A percentile compares a stretch with the other conserved stretches of the same genome.
phyloP scores from a whole-genome alignment of 2,797 vertebrate genomes.

The Gymnoscopelus microlampas region DNA sequence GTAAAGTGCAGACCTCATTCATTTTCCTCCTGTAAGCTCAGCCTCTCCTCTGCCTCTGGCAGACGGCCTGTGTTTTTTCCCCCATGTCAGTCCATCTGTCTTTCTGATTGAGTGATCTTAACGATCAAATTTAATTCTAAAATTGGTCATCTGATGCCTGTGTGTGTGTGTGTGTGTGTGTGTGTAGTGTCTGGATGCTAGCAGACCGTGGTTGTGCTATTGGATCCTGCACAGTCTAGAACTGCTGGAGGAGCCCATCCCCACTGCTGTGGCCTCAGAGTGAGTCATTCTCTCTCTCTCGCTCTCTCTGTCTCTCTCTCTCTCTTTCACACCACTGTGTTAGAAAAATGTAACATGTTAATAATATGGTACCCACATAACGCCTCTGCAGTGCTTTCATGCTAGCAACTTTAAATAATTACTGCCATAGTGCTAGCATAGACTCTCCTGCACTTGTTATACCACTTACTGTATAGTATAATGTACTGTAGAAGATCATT shows the following conservation, averaged over 20 bases:
- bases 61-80: neutral
- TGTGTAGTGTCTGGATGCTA: conserved; percentile 90
- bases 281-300: conserved; percentile 74
- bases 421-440: neutral
- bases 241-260: conserved; percentile 90
- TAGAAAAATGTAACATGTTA: neutral
- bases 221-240: conserved; percentile 93
- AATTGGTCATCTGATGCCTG: conserved; percentile 33
- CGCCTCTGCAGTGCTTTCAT: neutral
- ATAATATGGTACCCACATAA: neutral
- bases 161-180: conserved; percentile 16
- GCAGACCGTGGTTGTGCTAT: conserved; percentile 80
- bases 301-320: neutral
- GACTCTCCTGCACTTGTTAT: neutral
- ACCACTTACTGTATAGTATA: too few relatives aligned
- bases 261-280: conserved; percentile 88
- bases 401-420: neutral
- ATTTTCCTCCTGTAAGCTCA: neutral
- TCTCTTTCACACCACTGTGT: neutral
- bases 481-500: too few relatives aligned
- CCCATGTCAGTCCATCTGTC: neutral
- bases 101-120: conserved; percentile 21
- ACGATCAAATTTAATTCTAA: conserved; percentile 11
- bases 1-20: neutral
- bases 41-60: neutral